These are phyloP conservation scores for Cheilosia vernalis DNA, from an alignment of 2,888 invertebrate species.

Conservation along the genomic window DNA sequence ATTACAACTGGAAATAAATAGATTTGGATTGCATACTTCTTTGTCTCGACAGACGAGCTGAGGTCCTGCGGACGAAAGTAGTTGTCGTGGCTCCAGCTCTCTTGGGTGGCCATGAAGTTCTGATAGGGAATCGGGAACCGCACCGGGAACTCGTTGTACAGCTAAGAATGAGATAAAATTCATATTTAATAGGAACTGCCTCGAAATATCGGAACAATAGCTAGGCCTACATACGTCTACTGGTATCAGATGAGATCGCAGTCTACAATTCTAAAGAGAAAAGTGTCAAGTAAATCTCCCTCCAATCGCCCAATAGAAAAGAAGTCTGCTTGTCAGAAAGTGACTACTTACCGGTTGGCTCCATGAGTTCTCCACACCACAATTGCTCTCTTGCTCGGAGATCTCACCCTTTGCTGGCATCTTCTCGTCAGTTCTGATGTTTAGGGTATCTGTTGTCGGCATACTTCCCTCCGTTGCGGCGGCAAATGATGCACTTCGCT, in stretches of 20 bases:
- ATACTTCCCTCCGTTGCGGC: conserved; percentile 82
- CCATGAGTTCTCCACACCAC: conserved; percentile 90
- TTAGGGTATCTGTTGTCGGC: conserved; percentile 84
- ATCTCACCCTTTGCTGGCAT: conserved; percentile 95
- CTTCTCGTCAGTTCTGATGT: conserved; percentile 92
- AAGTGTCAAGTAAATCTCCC: conserved; percentile 19
- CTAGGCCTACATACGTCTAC: conserved; percentile 18
- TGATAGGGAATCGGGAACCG: conserved; percentile 79
- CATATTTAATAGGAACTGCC: background rate
- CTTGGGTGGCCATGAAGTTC: conserved; percentile 75
- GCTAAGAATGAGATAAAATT: conserved; percentile 74
- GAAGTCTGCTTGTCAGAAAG: background rate
- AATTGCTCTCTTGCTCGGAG: conserved; percentile 93
- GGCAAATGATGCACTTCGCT: conserved; percentile 80
- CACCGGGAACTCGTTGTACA: conserved; percentile 82
- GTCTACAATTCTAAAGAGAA: conserved; percentile 31
- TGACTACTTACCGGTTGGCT: conserved; percentile 86
- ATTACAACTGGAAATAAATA: too few species aligned
- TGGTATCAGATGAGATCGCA: conserved; percentile 23
- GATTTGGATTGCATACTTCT: conserved; percentile 76
- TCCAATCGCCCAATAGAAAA: conserved; percentile 4
- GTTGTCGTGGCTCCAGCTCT: conserved; percentile 81
- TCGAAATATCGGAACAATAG: background rate
- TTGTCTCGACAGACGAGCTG: conserved; percentile 77
- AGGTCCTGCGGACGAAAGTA: conserved; percentile 81